Evolutionary conservation across 2,888 invertebrate genomes (phyloP).

Genomic region (Mellilla xanthometata): DNA sequence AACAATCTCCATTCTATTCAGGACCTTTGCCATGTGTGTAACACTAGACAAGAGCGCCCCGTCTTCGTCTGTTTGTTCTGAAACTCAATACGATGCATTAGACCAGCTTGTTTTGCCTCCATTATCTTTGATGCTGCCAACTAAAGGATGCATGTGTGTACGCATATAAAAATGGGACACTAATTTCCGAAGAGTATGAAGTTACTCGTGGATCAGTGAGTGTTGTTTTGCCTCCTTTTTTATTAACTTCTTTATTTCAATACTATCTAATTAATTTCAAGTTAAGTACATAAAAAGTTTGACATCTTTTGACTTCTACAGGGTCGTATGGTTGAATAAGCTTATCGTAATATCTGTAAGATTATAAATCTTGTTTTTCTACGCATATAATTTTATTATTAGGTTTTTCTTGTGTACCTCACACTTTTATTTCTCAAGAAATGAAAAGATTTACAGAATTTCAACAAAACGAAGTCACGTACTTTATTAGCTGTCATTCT

Average conservation of each 20-base stretch:
- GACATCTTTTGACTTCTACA: no score
- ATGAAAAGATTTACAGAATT: neutral
- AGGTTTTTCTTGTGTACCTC: no score
- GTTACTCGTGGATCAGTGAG: constrained; percentile 18
- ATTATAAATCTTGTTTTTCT: no score
- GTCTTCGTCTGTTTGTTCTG: constrained; percentile 62
- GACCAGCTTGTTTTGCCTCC: constrained; percentile 76
- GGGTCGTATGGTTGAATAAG: no score
- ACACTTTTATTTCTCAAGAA: neutral
- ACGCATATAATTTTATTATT: no score
- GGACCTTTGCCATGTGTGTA: constrained; percentile 72
- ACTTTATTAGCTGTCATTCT: constrained; percentile 22
- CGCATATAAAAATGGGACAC: constrained; percentile 29
- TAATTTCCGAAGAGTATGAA: constrained; percentile 31
- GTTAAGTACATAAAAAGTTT: no score
- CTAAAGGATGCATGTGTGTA: constrained; percentile 50
- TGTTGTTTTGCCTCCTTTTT: constrained; percentile 3
- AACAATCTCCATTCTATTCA: constrained; percentile 64
- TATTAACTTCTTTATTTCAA: neutral
- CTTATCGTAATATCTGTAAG: no score
- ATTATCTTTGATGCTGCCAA: constrained; percentile 79
- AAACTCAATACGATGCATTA: constrained; percentile 76
- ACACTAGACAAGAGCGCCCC: constrained; percentile 60
- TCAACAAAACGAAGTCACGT: constrained; percentile 22
- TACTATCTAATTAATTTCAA: no score